Base-by-base conservation (phyloP, 2,113 vertebrate species). In the Mungos mungo region DNA sequence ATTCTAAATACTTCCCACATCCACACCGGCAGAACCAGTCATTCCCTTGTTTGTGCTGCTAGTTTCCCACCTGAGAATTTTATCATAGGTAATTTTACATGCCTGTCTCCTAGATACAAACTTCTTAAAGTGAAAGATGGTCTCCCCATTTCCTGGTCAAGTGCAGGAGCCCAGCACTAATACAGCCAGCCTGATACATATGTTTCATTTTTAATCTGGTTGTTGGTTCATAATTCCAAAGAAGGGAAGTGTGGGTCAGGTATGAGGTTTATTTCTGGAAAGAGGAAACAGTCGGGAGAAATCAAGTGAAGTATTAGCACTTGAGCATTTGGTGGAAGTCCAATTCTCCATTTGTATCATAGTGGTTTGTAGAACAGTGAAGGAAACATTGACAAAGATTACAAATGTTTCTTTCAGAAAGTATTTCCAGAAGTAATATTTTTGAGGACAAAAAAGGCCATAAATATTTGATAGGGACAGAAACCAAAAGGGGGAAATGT, bases 161-260 rank as follows among this genome's bases (percentile, higher is more conserved):
- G 21, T 60, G 35, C 45, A 82, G 31, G 45, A n/a, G 21, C 21
- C 57, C 57, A 23, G 8, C 57, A 60, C 57, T 77, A 95, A 71
- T 29, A 92, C 47, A 52, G 54, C 50, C 50, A 50, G 25, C 54
- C 60, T 84, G n/a, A 41, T 89, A 45, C 47, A n/a, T 77, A 33
- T 21, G 23, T 57, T 95, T 95, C 76, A 45, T 92, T 72, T 76
- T 80, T 88, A 90, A 83, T 95, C 45, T 94, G 35, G 8, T 87
- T 52, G 38, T 65, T 96, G n/a, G 66, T 74, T 93, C 57, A 35
- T 66, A 63, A 19, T 95, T 97, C 90, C 54, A 52, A 80, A 85
- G 76, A 95, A 41, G 52, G 5, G n/a, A 33, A 33, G 5, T 57
- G 1, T 87, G 57, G 29, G 41, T 95, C 31, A 96, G 19, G 19